A percentile compares a stretch with the other conserved stretches of the same genome.
phyloP scores from a whole-genome alignment of 1,140 invertebrate species.

The Aphelinus certus region DNA sequence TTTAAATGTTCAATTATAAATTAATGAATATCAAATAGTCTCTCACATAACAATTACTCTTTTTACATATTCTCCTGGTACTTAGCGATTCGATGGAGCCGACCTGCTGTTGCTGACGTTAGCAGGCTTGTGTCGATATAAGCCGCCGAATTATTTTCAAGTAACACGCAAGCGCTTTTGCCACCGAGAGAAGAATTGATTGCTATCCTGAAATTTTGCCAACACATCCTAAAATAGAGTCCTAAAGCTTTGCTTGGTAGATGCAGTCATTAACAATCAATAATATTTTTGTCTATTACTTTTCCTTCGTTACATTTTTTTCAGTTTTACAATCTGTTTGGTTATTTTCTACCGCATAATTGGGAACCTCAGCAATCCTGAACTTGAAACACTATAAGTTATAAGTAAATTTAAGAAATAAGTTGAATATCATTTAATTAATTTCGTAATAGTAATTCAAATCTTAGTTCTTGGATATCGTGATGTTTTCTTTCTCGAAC shows the following conservation, averaged over 20 bases:
- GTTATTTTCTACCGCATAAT: not conserved
- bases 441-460: too few species aligned
- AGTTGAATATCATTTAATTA: not conserved
- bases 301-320: not conserved
- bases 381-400: slow-evolving; percentile 8
- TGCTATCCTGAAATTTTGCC: slow-evolving; percentile 53
- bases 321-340: not conserved
- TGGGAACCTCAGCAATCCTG: not conserved
- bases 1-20: too few species aligned
- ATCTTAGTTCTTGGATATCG: too few species aligned
- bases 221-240: slow-evolving; percentile 58
- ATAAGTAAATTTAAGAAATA: not conserved
- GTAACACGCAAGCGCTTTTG: slow-evolving; percentile 41
- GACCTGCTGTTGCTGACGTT: slow-evolving; percentile 53
- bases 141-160: slow-evolving; percentile 33
- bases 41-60: slow-evolving; percentile 23
- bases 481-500: too few species aligned
- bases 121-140: slow-evolving; percentile 42
- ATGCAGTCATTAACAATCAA: slow-evolving; percentile 48
- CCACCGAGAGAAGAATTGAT: slow-evolving; percentile 48
- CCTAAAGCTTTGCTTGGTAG: slow-evolving; percentile 57
- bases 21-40: not conserved
- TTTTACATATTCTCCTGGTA: slow-evolving; percentile 26
- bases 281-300: not conserved
- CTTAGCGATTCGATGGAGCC: slow-evolving; percentile 40